Evolutionary conservation across 2,113 vertebrate species (phyloP), one percentile per base, ranked within the genome.

Genomic region (Noctilio leporinus): DNA sequence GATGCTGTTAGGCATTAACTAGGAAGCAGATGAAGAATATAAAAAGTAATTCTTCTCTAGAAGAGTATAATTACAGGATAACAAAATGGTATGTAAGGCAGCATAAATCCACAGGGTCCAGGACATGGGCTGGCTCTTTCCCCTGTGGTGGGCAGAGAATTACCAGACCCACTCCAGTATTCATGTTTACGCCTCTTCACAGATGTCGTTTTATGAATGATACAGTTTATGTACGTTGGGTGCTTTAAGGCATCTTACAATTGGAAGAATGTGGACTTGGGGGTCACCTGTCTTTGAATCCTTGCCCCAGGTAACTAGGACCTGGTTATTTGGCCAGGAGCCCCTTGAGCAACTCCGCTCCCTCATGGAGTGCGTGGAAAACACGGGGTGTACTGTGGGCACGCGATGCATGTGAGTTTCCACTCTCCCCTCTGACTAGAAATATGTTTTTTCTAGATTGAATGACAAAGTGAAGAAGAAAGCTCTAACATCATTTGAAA

Each of bases 381-480:
- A 20, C 43, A 73, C 10, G 28, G 0, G 17, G 20, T 30, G 17
- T 2, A 1, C 20, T 28, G 2, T 4, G 62, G 59, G 78, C 28
- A 69, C 17, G 89, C 33, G 15, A 6, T 78, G 40, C 51, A 10
- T 40, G 17, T 19, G 49, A 45, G 81, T 70, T 62, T 85, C 45
- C 93, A 6, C 64, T 69, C 49, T 59, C 81, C 26, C 30, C 70
- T 69, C 59, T 96, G 76, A 97, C 80, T 45, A 81, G 72, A 28
- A 67, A 64, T 73, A 83, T 96, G 86, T 93, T 96, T 85, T 80
- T 72, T 57, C 88, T 70, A 99, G 99, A 88, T 97, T 99, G 57
- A 99, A 99, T 11, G 96, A 99, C 97, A 99, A 99, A 97, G 99
- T 99, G 75, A 99, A 99, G 97, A 99, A 99, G 98, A 99, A 95